Conservation (phyloP, 2,888 invertebrate genomes). For the Buathra laborator region DNA sequence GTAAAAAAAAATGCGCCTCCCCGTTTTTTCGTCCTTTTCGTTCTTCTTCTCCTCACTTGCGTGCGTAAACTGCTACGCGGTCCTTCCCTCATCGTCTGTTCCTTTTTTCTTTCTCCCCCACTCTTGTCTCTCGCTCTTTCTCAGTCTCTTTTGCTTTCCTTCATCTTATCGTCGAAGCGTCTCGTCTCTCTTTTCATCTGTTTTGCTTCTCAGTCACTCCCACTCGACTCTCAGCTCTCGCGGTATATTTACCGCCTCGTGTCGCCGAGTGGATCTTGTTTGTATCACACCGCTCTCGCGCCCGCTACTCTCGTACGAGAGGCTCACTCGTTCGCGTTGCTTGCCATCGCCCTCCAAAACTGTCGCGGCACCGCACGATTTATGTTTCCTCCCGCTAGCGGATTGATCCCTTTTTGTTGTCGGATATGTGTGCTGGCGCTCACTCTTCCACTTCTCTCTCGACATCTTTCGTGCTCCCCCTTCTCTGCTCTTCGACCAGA, state of each 20-base stretch:
- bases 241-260: constrained; percentile 80
- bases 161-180: constrained; percentile 53
- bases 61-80: constrained; percentile 50
- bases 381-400: constrained; percentile 82
- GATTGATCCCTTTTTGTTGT: constrained; percentile 84
- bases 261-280: constrained; percentile 82
- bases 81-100: constrained; percentile 50
- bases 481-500: constrained; percentile 30
- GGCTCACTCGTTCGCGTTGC: constrained; percentile 67
- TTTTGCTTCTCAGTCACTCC: constrained; percentile 27
- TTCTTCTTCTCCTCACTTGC: constrained; percentile 12
- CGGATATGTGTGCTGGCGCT: constrained; percentile 71
- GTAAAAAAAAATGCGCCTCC: background rate
- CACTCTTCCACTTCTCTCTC: constrained; percentile 50
- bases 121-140: constrained; percentile 45
- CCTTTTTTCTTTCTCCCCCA: constrained; percentile 28
- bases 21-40: constrained; percentile 25
- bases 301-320: constrained; percentile 56
- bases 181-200: constrained; percentile 55
- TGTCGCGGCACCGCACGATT: constrained; percentile 80
- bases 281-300: constrained; percentile 79
- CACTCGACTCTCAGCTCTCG: constrained; percentile 50
- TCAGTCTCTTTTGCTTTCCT: constrained; percentile 45
- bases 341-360: constrained; percentile 79
- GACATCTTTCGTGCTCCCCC: constrained; percentile 30